Percentiles rank a stretch among this genome's conserved stretches.
phyloP scores from a whole-genome alignment of 2,888 invertebrate genomes.

The Pogonocherus hispidulus region DNA sequence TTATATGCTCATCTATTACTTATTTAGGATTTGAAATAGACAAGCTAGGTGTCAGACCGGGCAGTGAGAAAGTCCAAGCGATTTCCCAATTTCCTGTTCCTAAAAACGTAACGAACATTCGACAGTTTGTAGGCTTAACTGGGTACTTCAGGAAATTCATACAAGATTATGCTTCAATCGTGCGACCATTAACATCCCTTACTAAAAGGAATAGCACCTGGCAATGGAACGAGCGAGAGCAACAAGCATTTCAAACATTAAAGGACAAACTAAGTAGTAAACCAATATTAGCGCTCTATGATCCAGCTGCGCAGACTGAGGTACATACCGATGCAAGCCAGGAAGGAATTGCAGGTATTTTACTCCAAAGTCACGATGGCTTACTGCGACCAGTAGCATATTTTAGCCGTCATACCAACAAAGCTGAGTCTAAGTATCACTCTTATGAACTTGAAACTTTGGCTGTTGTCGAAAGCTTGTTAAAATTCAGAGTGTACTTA shows the following conservation, averaged over 20 bases:
- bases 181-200: conserved; percentile 47
- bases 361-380: conserved; percentile 53
- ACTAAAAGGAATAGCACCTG: conserved; percentile 34
- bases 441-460: conserved; percentile 62
- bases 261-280: conserved; percentile 20
- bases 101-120: neutral
- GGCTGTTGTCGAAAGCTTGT: conserved; percentile 58
- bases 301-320: conserved; percentile 49
- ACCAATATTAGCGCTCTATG: conserved; percentile 46
- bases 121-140: conserved; percentile 54
- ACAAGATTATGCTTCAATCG: conserved; percentile 43
- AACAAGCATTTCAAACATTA: conserved; percentile 38
- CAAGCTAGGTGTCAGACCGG: neutral
- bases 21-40: conserved; percentile 1
- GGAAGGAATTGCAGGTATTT: conserved; percentile 52
- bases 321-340: conserved; percentile 56
- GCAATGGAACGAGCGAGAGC: conserved; percentile 31
- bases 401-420: conserved; percentile 57
- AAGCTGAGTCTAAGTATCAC: conserved; percentile 58
- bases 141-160: conserved; percentile 55
- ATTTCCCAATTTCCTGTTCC: neutral
- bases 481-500: conserved; percentile 60
- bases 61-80: neutral
- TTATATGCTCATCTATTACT: neutral
- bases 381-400: conserved; percentile 54